Conservation (phyloP, 2,888 invertebrate species). For the Lapara coniferarum region DNA sequence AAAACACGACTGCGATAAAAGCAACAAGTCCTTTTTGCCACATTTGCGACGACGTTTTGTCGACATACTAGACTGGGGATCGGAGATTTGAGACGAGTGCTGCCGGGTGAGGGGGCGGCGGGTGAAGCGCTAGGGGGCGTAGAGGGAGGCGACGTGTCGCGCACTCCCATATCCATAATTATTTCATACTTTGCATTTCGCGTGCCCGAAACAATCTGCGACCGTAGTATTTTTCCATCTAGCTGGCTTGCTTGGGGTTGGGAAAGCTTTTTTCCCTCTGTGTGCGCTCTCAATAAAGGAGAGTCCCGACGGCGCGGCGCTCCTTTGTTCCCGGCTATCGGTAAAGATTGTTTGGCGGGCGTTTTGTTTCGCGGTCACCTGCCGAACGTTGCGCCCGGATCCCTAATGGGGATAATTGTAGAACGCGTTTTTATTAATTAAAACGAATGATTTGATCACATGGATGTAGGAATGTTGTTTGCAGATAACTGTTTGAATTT, state of each 20-base stretch:
- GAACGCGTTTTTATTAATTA: background rate
- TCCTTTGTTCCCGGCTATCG: slow-evolving; percentile 21
- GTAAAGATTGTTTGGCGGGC: background rate
- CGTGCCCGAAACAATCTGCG: slow-evolving; percentile 69
- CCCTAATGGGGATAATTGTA: background rate
- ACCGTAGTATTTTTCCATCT: slow-evolving; percentile 68
- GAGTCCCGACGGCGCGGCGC: slow-evolving; percentile 33
- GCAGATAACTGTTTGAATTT: too few species aligned
- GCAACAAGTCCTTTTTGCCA: slow-evolving; percentile 79
- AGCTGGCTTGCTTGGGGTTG: slow-evolving; percentile 51
- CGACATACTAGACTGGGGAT: slow-evolving; percentile 49
- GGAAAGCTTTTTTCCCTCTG: slow-evolving; percentile 46
- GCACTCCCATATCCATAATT: slow-evolving; percentile 73
- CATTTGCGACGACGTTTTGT: slow-evolving; percentile 69
- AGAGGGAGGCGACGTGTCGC: slow-evolving; percentile 51
- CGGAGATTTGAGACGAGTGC: slow-evolving; percentile 41
- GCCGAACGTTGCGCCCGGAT: background rate
- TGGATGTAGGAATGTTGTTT: background rate
- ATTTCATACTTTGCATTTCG: slow-evolving; percentile 77
- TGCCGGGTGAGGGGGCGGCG: slow-evolving; percentile 33
- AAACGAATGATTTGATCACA: background rate
- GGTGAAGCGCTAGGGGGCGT: slow-evolving; percentile 32
- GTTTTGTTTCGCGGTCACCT: slow-evolving; percentile 2
- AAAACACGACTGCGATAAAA: slow-evolving; percentile 71
- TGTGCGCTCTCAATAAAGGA: slow-evolving; percentile 55